These are phyloP conservation scores for Dryas iulia DNA, from an alignment of 1,140 invertebrate genomes.

Conservation along the genomic window DNA sequence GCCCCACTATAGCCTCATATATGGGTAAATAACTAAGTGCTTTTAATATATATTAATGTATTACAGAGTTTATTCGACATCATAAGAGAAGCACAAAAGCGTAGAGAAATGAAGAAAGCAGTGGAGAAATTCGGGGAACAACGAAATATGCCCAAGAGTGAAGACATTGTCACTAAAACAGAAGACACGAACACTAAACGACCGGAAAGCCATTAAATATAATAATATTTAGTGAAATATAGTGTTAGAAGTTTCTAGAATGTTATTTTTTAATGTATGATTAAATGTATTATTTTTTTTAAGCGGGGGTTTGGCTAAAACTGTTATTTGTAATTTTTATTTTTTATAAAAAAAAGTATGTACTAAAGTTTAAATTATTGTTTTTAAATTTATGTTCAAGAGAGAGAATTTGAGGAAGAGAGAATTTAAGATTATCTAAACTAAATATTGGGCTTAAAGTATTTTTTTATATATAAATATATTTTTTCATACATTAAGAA, in stretches of 20 bases:
- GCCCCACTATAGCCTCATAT: too few relatives aligned
- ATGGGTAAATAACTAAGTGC: background rate
- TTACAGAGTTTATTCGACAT: constrained; percentile 69
- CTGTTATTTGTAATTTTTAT: too few relatives aligned
- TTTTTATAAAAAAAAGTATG: too few relatives aligned
- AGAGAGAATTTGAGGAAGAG: too few relatives aligned
- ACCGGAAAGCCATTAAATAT: constrained; percentile 59
- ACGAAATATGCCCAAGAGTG: constrained; percentile 51
- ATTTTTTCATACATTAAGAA: background rate
- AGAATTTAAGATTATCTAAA: too few relatives aligned
- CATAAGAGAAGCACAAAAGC: constrained; percentile 67
- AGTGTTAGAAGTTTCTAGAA: constrained; percentile 4
- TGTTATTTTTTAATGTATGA: constrained; percentile 4
- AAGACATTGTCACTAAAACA: constrained; percentile 54
- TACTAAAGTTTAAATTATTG: too few relatives aligned
- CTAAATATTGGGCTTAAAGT: too few relatives aligned
- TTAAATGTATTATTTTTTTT: background rate
- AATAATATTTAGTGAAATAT: background rate
- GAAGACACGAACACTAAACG: constrained; percentile 58
- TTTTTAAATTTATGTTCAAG: too few relatives aligned
- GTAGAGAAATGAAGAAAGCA: constrained; percentile 63
- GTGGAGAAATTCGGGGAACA: constrained; percentile 53
- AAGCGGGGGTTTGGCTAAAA: too few relatives aligned
- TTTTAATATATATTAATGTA: constrained; percentile 8
- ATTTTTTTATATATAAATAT: background rate